phyloP scores from a whole-genome alignment of 2,888 invertebrate genomes.

The Ditula angustiorana region DNA sequence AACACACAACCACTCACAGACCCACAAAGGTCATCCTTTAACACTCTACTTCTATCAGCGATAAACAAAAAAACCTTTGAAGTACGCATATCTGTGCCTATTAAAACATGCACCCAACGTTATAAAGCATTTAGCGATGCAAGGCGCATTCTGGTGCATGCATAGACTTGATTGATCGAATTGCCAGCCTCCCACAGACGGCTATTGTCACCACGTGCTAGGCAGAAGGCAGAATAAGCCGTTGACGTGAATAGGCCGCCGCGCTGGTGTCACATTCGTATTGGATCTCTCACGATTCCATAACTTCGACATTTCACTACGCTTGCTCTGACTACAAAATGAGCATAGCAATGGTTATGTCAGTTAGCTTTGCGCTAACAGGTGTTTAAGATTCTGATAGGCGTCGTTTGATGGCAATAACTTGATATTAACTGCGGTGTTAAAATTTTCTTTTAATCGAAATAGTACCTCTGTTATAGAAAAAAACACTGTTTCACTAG shows the following conservation, averaged over 20 bases:
- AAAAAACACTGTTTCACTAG: too few relatives aligned
- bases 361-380: neutral
- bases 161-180: constrained; percentile 68
- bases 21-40: neutral
- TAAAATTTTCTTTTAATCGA: too few relatives aligned
- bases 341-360: constrained; percentile 20
- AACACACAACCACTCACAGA: too few relatives aligned
- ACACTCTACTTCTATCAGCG: too few relatives aligned
- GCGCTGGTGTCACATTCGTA: constrained; percentile 56
- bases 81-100: neutral
- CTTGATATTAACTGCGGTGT: too few relatives aligned
- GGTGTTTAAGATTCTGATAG: neutral
- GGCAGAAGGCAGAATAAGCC: constrained; percentile 53
- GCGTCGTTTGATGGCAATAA: neutral
- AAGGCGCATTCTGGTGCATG: constrained; percentile 17
- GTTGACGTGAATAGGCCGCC: constrained; percentile 69
- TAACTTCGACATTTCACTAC: constrained; percentile 60
- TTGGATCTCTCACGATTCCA: constrained; percentile 54
- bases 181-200: constrained; percentile 60
- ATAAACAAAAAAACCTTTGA: too few relatives aligned
- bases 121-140: neutral
- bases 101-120: neutral
- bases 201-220: constrained; percentile 72
- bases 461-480: too few relatives aligned
- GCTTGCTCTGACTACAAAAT: constrained; percentile 15